These are phyloP conservation scores for Neelides sp. DNA, from an alignment of 1,140 invertebrate genomes.

Conservation along the genomic window DNA sequence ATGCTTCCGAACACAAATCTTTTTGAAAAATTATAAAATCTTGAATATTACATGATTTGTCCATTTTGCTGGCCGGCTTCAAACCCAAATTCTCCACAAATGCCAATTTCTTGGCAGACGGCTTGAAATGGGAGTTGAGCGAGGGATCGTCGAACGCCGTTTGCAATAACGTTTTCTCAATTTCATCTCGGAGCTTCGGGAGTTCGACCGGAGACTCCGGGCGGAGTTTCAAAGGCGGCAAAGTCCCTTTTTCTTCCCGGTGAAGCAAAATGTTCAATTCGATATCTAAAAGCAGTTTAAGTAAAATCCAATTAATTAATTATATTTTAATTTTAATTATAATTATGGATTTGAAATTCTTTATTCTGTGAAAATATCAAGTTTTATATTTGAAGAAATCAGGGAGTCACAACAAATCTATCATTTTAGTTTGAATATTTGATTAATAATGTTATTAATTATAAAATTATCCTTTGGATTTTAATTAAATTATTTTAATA, in stretches of 20 bases:
- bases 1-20: neutral
- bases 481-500: too few relatives aligned
- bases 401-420: neutral
- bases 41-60: conserved; percentile 20
- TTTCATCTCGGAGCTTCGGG: conserved; percentile 6
- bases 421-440: neutral
- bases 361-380: conserved; percentile 3
- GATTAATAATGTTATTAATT: neutral
- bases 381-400: neutral
- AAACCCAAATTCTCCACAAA: conserved; percentile 18
- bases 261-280: conserved; percentile 24
- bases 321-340: too few relatives aligned
- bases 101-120: conserved; percentile 5
- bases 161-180: conserved; percentile 15
- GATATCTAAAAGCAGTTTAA: conserved; percentile 14
- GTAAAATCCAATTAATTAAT: too few relatives aligned
- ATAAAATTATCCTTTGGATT: neutral
- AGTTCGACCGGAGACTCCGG: neutral
- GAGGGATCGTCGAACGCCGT: conserved; percentile 23
- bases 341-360: neutral
- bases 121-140: too few relatives aligned
- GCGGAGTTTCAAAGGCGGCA: conserved; percentile 19
- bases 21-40: neutral
- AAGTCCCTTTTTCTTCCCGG: conserved; percentile 14
- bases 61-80: conserved; percentile 13